phyloP scores from a whole-genome alignment of 2,113 vertebrate species.

The Upupa epops region DNA sequence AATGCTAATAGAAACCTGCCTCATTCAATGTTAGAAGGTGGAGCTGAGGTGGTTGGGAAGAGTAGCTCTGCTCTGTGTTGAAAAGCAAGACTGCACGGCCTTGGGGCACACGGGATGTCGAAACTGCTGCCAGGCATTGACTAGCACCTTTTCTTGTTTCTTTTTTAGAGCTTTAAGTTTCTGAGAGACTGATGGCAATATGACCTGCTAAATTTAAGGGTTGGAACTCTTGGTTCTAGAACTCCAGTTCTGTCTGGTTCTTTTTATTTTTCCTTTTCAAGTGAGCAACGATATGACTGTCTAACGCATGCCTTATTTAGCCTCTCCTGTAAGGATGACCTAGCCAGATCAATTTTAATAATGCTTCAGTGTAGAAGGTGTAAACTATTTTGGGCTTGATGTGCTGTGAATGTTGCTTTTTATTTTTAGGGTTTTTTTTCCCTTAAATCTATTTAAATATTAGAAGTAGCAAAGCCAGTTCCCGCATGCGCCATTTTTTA shows the following conservation, averaged over 20 bases:
- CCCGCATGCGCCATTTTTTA: slow-evolving; percentile 81
- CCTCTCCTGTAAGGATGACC: slow-evolving; percentile 84
- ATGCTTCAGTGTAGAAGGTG: slow-evolving; percentile 87
- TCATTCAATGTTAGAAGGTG: background rate
- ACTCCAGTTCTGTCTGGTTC: slow-evolving; percentile 66
- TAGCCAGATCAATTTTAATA: slow-evolving; percentile 84
- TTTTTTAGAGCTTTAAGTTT: slow-evolving; percentile 77
- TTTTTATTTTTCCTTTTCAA: slow-evolving; percentile 65
- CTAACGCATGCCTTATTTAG: slow-evolving; percentile 99
- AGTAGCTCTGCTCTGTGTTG: no score
- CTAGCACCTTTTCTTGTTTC: slow-evolving; percentile 54
- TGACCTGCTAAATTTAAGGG: slow-evolving; percentile 78
- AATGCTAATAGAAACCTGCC: background rate
- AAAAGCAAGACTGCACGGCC: no score
- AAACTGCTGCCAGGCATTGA: background rate
- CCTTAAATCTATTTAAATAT: slow-evolving; percentile 59
- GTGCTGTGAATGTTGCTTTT: slow-evolving; percentile 91
- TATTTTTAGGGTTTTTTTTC: slow-evolving; percentile 68
- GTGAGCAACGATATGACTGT: slow-evolving; percentile 90
- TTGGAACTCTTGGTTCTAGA: slow-evolving; percentile 76
- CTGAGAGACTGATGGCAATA: slow-evolving; percentile 80
- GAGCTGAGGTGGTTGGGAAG: background rate
- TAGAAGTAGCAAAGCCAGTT: slow-evolving; percentile 67
- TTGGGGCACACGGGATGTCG: background rate
- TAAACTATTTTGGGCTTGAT: slow-evolving; percentile 91